phyloP scores from a whole-genome alignment of 2,797 vertebrate genomes.

The Pseudochirops cupreus region DNA sequence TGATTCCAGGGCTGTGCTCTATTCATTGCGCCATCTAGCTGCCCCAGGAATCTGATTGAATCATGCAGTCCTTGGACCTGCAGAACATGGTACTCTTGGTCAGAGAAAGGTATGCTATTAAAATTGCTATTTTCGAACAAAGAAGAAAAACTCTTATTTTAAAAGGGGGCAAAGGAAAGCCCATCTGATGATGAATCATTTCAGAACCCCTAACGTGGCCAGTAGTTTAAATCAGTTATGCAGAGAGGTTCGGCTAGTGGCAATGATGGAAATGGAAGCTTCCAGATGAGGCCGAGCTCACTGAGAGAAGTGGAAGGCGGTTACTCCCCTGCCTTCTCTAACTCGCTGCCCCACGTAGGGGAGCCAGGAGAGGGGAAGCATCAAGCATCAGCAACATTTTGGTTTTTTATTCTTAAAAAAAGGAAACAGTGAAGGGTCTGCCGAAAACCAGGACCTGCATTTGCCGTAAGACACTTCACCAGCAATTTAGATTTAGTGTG shows the following conservation, averaged over 20 bases:
- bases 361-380: not conserved
- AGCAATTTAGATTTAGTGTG: not conserved
- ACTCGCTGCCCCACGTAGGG: not conserved
- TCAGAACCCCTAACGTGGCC: not conserved
- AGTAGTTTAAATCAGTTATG: not conserved
- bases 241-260: not conserved
- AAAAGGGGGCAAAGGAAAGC: not conserved
- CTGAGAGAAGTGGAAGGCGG: not conserved
- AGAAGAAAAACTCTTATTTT: not conserved
- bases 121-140: fast-evolving
- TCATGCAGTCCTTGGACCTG: fast-evolving
- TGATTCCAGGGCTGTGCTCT: no score
- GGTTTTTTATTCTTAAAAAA: not conserved
- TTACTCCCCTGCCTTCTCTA: not conserved
- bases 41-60: not conserved
- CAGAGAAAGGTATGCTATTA: not conserved
- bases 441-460: not conserved
- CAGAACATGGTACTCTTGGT: not conserved
- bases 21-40: no score
- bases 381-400: not conserved
- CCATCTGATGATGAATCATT: fast-evolving
- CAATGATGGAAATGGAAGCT: not conserved
- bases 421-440: not conserved
- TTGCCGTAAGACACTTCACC: not conserved
- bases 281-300: fast-evolving